Percentiles rank a stretch among this genome's conserved stretches.
These are phyloP conservation scores for Crotalus viridis DNA, from an alignment of 2,113 vertebrate species.

Conservation along the genomic window DNA sequence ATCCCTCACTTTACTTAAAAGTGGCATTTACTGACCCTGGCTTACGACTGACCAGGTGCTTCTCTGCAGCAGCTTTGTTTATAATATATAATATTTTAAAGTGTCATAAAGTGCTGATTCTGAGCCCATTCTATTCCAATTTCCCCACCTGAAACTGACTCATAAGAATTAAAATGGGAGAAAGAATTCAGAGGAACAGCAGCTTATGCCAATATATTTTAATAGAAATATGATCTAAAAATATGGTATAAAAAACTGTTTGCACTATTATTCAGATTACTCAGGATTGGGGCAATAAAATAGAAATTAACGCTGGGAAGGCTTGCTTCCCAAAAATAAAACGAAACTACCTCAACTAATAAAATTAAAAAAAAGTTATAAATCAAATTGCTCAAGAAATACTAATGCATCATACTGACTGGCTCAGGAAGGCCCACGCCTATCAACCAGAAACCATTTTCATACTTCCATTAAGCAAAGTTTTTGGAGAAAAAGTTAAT, in stretches of 20 bases:
- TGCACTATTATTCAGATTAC: not conserved
- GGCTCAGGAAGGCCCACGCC: not conserved
- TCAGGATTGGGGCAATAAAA: not conserved
- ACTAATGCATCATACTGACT: not conserved
- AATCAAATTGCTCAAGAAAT: slow-evolving; percentile 12
- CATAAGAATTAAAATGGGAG: not conserved
- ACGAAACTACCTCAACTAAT: not conserved
- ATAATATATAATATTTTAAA: not conserved
- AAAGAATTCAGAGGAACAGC: not conserved
- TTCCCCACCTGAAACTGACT: not conserved
- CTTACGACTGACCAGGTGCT: not conserved
- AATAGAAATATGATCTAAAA: not conserved
- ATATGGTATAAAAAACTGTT: rapidly evolving
- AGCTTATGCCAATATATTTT: not conserved
- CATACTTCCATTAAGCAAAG: not conserved
- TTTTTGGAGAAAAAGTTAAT: not conserved
- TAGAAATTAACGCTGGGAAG: not conserved
- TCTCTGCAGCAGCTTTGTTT: not conserved
- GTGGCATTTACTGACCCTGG: not conserved
- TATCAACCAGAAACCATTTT: not conserved
- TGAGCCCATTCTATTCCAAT: not conserved
- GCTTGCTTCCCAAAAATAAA: not conserved
- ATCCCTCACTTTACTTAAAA: not conserved
- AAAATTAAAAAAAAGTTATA: slow-evolving; percentile 2
- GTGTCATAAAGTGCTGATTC: not conserved